Evolutionary conservation across 2,797 vertebrate genomes (phyloP), one percentile per base, ranked within the genome.

Genomic region (Adrianichthys oophorus): DNA sequence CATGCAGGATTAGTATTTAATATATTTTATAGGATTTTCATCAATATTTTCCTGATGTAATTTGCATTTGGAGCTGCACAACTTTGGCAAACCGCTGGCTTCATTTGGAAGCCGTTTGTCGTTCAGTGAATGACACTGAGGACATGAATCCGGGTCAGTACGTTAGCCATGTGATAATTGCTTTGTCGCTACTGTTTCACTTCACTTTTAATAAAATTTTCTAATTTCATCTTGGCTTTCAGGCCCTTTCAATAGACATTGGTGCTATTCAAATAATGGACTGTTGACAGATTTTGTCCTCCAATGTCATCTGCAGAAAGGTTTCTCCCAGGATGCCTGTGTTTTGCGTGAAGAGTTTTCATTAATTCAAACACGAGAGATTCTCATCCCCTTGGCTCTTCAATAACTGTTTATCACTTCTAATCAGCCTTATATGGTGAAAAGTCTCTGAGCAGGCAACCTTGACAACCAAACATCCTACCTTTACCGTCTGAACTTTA

Each of bases 141-240:
- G 57, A 70, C 62, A 46, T 67, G 65, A 48, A 42, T 46, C 68
- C 49, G 56, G 79, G 82, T 76, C 80, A 78, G 65, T 84, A 69
- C 57, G 61, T 73, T 68, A 59, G 51, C 76, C 80, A 48, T 87
- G 83, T 87, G 74, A 83, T 78, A 63, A 76, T 63, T 86, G 73
- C 70, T 83, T 79, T 85, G 79, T 85, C 79, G 74, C 80, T 74
- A 70, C 78, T 76, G 65, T 86, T 84, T 86, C 67, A 79, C 82
- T 84, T 56, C 45, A 80, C 52, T 86, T 85, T 86, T 72, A 90
- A 88, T 89, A 87, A 87, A 88, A 76, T 87, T 89, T 87, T 87
- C 78, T 87, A 86, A 87, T 87, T 87, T 88, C 78, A 68, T 37
- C 65, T 69, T 61, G 79, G 79, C 84, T 85, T 82, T 84, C 64